phyloP scores from a whole-genome alignment of 2,113 vertebrate genomes.

The human region GRCh38 chr1:38160001-38160500 shows the following conservation, averaged over 20 bases:
- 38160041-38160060: too few species aligned
- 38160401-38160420: background rate
- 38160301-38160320: background rate
- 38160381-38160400: background rate
- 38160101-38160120: background rate
- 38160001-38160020: background rate
- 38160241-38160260: background rate
- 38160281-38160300: background rate
- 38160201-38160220: background rate
- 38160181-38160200: background rate
- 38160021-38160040: constrained; percentile 1
- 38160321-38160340: background rate
- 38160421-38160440: background rate
- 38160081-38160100: background rate
- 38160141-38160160: background rate
- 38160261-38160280: background rate
- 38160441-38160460: background rate
- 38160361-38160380: background rate
- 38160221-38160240: background rate
- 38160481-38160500: background rate
- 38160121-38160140: background rate
- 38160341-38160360: background rate
- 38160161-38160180: background rate
- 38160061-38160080: background rate
- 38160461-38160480: background rate